phyloP scores from a whole-genome alignment of 2,888 invertebrate species.

The Catotricha subobsoleta region DNA sequence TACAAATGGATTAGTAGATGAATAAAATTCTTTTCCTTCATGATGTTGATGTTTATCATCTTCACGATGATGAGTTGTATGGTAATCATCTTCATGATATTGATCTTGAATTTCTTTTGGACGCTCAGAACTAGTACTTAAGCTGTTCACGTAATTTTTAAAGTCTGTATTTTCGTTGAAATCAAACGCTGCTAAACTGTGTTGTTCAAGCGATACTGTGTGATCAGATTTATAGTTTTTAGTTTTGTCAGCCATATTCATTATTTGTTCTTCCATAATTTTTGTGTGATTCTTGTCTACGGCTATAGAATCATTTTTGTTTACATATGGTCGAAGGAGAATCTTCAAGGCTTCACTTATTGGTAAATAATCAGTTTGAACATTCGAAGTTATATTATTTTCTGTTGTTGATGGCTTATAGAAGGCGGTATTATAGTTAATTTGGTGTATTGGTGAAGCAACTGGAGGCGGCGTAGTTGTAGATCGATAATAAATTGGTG shows the following conservation, averaged over 20 bases:
- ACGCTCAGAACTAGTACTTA: background rate
- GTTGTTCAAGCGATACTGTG: background rate
- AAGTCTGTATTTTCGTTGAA: background rate
- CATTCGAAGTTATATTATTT: background rate
- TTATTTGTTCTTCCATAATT: background rate
- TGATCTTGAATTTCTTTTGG: background rate
- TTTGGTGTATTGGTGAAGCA: background rate
- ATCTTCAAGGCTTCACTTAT: constrained; percentile 22
- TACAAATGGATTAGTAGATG: no score
- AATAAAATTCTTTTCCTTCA: no score
- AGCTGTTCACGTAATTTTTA: background rate
- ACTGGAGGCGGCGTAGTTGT: background rate
- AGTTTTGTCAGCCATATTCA: background rate
- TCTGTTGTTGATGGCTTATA: constrained; percentile 1
- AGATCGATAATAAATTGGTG: constrained; percentile 3
- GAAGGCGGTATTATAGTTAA: background rate
- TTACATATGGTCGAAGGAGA: constrained; percentile 22
- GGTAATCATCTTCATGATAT: background rate
- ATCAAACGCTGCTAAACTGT: constrained; percentile 1
- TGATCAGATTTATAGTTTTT: background rate
- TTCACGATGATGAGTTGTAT: no score
- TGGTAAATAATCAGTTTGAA: constrained; percentile 10
- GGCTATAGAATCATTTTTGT: constrained; percentile 19
- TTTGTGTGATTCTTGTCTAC: background rate
- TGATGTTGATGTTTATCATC: no score